Evolutionary conservation across 2,797 vertebrate genomes (phyloP).

Genomic region (Oceanodroma leucorhoa): DNA sequence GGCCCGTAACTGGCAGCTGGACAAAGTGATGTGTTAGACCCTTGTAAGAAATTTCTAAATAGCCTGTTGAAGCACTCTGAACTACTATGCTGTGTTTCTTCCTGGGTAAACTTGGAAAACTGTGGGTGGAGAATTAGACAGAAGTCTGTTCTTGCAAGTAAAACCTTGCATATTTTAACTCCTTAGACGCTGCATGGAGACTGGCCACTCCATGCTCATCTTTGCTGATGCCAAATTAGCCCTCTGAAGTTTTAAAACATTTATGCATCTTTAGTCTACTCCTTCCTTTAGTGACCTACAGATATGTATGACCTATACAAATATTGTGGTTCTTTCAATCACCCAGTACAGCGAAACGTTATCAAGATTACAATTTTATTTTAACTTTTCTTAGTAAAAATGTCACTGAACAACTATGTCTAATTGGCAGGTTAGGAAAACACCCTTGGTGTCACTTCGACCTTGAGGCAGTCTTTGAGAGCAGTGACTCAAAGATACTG

Average conservation of each 20-base stretch:
- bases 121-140: background rate
- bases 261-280: background rate
- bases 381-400: background rate
- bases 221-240: background rate
- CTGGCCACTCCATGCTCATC: background rate
- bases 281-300: background rate
- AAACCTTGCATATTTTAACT: background rate
- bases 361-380: background rate
- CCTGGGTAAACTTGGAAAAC: background rate
- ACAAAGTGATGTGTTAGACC: background rate
- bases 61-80: background rate
- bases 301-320: background rate
- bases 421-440: background rate
- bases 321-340: background rate
- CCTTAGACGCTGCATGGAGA: background rate
- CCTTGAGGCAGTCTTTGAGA: background rate
- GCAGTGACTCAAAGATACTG: background rate
- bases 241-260: background rate
- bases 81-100: background rate
- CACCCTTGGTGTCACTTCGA: background rate
- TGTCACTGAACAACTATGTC: background rate
- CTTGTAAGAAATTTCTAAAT: background rate
- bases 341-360: background rate
- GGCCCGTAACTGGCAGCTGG: background rate
- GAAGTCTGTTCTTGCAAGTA: background rate